phyloP scores from a whole-genome alignment of 2,888 invertebrate genomes.

The Torymus auratus region DNA sequence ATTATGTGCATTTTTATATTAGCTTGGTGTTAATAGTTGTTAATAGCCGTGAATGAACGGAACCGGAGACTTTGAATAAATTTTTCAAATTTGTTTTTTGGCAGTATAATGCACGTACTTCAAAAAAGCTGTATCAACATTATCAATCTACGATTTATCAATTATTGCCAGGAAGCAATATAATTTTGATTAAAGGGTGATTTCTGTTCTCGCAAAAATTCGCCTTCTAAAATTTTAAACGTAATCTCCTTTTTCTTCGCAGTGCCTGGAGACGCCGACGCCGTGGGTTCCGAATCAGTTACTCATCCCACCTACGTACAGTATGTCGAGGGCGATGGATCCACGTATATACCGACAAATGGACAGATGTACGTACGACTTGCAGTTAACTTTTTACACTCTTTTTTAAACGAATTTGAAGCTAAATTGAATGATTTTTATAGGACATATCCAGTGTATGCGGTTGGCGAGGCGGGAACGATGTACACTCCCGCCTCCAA shows the following conservation, averaged over 20 bases:
- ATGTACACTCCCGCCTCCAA: conserved; percentile 82
- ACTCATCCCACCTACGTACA: conserved; percentile 81
- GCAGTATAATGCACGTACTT: too few relatives aligned
- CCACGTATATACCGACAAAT: conserved; percentile 81
- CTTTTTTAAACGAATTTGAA: conserved; percentile 11
- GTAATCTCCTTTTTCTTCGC: conserved; percentile 5
- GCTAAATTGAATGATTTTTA: conserved; percentile 37
- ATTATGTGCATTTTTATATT: conserved; percentile 7
- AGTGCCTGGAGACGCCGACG: conserved; percentile 78
- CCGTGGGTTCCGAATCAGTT: conserved; percentile 79
- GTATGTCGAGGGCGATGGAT: conserved; percentile 81
- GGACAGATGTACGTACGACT: conserved; percentile 80
- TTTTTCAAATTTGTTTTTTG: too few relatives aligned
- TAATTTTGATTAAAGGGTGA: too few relatives aligned
- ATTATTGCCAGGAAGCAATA: too few relatives aligned
- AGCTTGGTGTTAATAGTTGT: conserved; percentile 18
- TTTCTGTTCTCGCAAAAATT: too few relatives aligned
- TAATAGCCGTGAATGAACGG: too few relatives aligned
- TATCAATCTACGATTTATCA: too few relatives aligned
- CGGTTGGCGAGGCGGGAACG: conserved; percentile 83
- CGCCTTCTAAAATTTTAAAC: too few relatives aligned
- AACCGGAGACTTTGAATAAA: too few relatives aligned
- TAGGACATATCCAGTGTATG: conserved; percentile 88
- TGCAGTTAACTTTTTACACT: not conserved
- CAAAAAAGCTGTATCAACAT: too few relatives aligned